Evolutionary conservation across 2,797 vertebrate species (phyloP).

Genomic region (Tinamus major): DNA sequence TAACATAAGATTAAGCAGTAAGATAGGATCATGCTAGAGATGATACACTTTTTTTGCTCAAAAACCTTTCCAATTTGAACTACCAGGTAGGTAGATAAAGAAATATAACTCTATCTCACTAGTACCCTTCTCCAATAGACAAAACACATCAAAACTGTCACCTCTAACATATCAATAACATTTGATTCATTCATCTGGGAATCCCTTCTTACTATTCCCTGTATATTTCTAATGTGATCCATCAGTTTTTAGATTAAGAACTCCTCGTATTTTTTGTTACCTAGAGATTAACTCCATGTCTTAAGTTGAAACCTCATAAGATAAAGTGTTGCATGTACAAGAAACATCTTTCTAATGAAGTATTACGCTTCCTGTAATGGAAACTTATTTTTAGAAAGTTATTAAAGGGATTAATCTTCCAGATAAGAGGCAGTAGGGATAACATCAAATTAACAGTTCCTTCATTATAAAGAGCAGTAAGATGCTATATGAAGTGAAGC

Average conservation of each 20-base stretch:
- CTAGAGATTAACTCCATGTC: not conserved
- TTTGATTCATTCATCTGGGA: not conserved
- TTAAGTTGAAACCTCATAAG: not conserved
- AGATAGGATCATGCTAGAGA: not conserved
- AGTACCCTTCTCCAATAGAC: not conserved
- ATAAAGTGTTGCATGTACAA: not conserved
- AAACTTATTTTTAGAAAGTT: conserved; percentile 29
- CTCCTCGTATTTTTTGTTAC: not conserved
- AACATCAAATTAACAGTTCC: not conserved
- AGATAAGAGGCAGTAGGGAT: not conserved
- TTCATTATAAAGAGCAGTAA: not conserved
- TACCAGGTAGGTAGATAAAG: not conserved
- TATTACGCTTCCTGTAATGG: not conserved
- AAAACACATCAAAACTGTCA: not conserved
- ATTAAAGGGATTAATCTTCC: conserved; percentile 12
- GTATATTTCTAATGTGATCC: not conserved
- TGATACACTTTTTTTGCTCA: not conserved
- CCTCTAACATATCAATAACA: not conserved
- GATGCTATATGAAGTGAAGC: not conserved
- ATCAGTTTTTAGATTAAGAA: not conserved
- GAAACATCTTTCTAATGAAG: not conserved
- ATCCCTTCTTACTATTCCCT: not conserved
- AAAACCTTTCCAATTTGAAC: not conserved
- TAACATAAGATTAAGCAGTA: not conserved
- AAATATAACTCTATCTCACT: not conserved